Percentiles rank a stretch among this genome's conserved stretches.
phyloP scores from a whole-genome alignment of 2,113 vertebrate species.

The Leptodactylus fuscus region DNA sequence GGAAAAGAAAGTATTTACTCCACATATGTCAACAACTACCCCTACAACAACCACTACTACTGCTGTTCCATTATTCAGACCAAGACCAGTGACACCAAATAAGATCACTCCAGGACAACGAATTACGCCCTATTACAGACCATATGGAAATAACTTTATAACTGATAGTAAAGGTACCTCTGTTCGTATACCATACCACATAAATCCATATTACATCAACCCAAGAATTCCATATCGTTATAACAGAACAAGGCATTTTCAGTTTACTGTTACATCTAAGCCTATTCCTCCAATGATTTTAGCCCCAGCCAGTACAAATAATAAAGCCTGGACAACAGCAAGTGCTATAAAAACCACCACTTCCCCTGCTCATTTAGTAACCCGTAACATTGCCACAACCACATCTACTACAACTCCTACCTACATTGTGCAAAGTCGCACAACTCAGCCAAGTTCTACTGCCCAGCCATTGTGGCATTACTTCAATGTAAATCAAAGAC shows the following conservation, averaged over 20 bases:
- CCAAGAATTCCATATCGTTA: conserved; percentile 64
- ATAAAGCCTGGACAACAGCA: conserved; percentile 58
- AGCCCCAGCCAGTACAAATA: conserved; percentile 58
- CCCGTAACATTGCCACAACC: not conserved
- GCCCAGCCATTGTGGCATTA: conserved; percentile 59
- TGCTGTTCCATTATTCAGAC: conserved; percentile 43
- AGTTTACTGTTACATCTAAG: conserved; percentile 58
- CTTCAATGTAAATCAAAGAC: conserved; percentile 57
- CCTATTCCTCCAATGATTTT: conserved; percentile 55
- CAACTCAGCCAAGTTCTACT: conserved; percentile 53
- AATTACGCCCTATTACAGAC: conserved; percentile 66
- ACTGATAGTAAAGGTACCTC: conserved; percentile 66
- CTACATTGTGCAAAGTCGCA: conserved; percentile 38
- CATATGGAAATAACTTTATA: conserved; percentile 74
- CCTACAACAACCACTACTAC: not conserved
- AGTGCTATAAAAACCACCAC: conserved; percentile 44
- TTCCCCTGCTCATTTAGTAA: conserved; percentile 30
- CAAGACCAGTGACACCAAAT: conserved; percentile 29
- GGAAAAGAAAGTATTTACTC: conserved; percentile 52
- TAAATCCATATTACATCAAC: conserved; percentile 61
- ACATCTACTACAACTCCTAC: conserved; percentile 46
- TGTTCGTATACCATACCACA: conserved; percentile 62
- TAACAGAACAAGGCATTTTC: conserved; percentile 67
- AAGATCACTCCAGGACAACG: conserved; percentile 49
- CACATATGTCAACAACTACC: conserved; percentile 31